These are phyloP conservation scores for Adela reaumurella DNA, from an alignment of 2,888 invertebrate species.

Conservation along the genomic window DNA sequence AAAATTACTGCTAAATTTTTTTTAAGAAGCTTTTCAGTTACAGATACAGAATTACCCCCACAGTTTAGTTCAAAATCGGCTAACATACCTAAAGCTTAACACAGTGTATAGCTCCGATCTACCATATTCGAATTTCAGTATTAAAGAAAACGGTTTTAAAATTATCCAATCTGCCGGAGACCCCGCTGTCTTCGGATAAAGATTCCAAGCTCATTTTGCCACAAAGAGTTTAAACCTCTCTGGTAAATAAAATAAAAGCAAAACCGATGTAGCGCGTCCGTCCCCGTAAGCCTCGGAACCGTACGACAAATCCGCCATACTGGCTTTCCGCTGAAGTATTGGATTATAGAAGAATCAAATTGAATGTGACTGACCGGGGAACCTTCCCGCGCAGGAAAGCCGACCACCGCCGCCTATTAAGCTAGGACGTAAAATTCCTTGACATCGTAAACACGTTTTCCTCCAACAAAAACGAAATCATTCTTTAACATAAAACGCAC, in stretches of 20 bases:
- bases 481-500: background rate
- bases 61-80: no score
- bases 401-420: background rate
- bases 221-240: background rate
- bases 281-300: background rate
- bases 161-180: background rate
- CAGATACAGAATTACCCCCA: no score
- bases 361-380: slow-evolving; percentile 33
- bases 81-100: no score
- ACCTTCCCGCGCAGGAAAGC: no score
- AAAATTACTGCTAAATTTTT: no score
- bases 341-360: slow-evolving; percentile 37
- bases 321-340: slow-evolving; percentile 16
- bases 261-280: background rate
- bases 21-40: no score
- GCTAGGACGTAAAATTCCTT: slow-evolving; percentile 36
- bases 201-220: background rate
- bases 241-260: background rate
- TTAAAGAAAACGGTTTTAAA: no score
- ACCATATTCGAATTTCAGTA: no score
- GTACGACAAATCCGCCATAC: background rate
- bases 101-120: no score
- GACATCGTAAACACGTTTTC: slow-evolving; percentile 38
- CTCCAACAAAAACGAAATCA: background rate
- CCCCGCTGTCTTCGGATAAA: background rate